Percentiles rank a stretch among this genome's conserved stretches.
Conservation (phyloP, 2,797 vertebrate genomes). For the Poecilia gillii region DNA sequence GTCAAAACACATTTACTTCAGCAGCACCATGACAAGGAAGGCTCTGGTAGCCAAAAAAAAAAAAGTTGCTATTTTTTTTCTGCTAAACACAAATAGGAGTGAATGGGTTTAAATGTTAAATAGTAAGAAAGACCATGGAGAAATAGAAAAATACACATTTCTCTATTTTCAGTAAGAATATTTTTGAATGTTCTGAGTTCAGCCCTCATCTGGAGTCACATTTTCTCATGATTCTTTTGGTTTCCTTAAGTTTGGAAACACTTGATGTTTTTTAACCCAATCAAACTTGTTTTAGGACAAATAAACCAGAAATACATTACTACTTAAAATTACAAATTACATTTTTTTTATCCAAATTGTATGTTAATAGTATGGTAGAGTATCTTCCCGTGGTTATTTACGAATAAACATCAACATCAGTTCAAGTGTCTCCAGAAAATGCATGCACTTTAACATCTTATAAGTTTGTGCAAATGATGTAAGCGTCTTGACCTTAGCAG, state of each 20-base stretch:
- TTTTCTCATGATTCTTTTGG: not conserved
- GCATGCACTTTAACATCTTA: not conserved
- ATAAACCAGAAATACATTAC: not conserved
- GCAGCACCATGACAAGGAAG: conserved; percentile 33
- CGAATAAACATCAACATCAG: not conserved
- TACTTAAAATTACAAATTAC: not conserved
- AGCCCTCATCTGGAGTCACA: not conserved
- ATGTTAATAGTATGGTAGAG: not conserved
- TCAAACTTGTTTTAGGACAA: not conserved
- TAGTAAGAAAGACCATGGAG: not conserved
- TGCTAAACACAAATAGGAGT: not conserved
- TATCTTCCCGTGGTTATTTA: not conserved
- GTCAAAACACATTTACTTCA: conserved; percentile 30
- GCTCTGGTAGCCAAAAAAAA: not conserved
- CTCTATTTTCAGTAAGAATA: not conserved
- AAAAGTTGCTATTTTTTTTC: conserved; percentile 20
- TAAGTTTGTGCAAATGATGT: not conserved
- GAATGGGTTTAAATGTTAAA: not conserved
- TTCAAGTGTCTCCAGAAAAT: not conserved
- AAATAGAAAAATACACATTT: not conserved
- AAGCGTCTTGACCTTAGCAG: not conserved
- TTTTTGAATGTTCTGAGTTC: not conserved
- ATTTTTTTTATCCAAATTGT: not conserved
- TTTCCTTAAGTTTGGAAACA: not conserved
- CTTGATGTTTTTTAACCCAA: not conserved